Evolutionary conservation across 2,888 invertebrate genomes (phyloP).

Genomic region (Scaeva pyrastri): DNA sequence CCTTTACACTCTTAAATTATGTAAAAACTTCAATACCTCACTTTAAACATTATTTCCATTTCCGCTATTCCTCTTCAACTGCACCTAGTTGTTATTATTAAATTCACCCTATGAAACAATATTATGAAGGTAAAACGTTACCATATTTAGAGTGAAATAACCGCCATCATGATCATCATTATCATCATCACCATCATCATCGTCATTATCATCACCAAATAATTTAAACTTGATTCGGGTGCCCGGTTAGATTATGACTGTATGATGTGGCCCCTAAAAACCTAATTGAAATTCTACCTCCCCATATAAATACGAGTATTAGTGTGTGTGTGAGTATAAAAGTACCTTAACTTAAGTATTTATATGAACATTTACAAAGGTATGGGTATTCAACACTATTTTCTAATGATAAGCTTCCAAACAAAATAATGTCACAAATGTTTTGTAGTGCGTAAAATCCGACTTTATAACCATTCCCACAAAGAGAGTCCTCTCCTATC

Average conservation of each 20-base stretch:
- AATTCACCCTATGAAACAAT: no score
- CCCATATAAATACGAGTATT: background rate
- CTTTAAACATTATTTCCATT: no score
- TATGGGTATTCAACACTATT: conserved; percentile 1
- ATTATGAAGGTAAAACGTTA: no score
- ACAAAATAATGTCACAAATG: conserved; percentile 63
- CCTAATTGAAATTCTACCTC: conserved; percentile 57
- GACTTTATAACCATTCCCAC: conserved; percentile 28
- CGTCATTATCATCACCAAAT: conserved; percentile 12
- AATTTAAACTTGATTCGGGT: conserved; percentile 23
- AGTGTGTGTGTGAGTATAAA: background rate
- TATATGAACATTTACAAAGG: background rate
- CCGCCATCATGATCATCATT: background rate
- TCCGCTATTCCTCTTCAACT: no score
- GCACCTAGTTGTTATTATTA: no score
- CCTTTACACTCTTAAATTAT: no score
- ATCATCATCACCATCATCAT: conserved; percentile 11
- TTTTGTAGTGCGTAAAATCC: conserved; percentile 63
- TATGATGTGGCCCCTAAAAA: conserved; percentile 23
- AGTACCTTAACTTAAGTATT: background rate
- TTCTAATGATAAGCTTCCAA: conserved; percentile 44
- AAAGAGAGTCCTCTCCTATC: background rate
- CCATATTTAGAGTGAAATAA: background rate
- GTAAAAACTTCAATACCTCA: no score
- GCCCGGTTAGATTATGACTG: conserved; percentile 44